Evolutionary conservation across 1,140 invertebrate genomes (phyloP).

Genomic region (Drosophila tsacasi): DNA sequence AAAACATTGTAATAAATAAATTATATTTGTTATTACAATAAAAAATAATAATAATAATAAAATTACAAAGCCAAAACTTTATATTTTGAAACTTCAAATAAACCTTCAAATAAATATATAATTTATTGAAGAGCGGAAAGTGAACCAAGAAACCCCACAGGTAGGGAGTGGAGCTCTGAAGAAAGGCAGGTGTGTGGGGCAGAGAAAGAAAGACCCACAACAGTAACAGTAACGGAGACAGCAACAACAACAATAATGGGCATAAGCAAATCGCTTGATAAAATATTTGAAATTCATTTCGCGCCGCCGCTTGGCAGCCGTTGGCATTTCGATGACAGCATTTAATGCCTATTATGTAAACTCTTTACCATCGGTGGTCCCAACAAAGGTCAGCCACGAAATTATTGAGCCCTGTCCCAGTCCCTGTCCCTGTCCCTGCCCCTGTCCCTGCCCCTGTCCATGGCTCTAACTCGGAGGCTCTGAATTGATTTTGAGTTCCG

Average conservation of each 20-base stretch:
- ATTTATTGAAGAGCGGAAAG: slow-evolving; percentile 11
- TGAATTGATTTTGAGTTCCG: slow-evolving; percentile 56
- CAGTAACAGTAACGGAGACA: slow-evolving; percentile 23
- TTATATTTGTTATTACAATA: no score
- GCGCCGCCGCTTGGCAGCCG: slow-evolving; percentile 57
- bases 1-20: no score
- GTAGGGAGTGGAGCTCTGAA: slow-evolving; percentile 4
- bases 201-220: neutral
- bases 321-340: slow-evolving; percentile 75
- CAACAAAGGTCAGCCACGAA: slow-evolving; percentile 55
- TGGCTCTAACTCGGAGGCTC: neutral
- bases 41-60: no score
- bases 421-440: neutral
- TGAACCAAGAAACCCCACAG: neutral
- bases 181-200: neutral
- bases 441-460: neutral
- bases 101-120: neutral
- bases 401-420: slow-evolving; percentile 23
- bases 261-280: slow-evolving; percentile 59
- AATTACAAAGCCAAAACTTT: neutral
- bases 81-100: neutral
- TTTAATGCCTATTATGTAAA: slow-evolving; percentile 77
- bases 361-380: slow-evolving; percentile 34
- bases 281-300: slow-evolving; percentile 80
- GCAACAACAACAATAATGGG: slow-evolving; percentile 19